These are phyloP conservation scores for Siderastrea siderea DNA, from an alignment of 92 coral and sea anemone genomes.

Conservation along the genomic window DNA sequence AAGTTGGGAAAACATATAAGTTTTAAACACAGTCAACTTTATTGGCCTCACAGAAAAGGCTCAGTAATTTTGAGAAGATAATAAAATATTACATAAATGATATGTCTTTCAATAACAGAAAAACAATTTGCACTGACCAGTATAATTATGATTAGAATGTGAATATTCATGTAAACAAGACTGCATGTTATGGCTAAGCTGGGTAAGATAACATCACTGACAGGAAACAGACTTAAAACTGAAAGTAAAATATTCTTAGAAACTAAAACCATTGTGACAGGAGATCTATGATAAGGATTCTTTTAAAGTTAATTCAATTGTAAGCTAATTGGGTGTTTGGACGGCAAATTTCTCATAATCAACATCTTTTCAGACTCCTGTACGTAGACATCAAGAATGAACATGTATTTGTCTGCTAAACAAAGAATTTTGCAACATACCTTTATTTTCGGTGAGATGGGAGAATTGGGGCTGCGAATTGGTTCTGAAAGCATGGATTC, in stretches of 20 bases:
- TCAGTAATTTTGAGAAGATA: too few species aligned
- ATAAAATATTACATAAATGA: too few species aligned
- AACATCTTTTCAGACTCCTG: not conserved
- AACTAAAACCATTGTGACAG: not conserved
- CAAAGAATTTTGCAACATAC: slow-evolving; percentile 39
- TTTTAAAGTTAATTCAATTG: not conserved
- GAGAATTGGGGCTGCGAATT: slow-evolving; percentile 64
- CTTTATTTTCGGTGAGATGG: slow-evolving; percentile 84
- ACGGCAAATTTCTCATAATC: not conserved
- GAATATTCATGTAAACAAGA: not conserved
- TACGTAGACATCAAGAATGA: not conserved
- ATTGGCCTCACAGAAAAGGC: too few species aligned
- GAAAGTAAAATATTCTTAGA: not conserved
- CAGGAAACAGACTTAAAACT: slow-evolving; percentile 3
- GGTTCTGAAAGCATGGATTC: slow-evolving; percentile 28
- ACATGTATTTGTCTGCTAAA: slow-evolving; percentile 4
- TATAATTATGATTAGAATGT: not conserved
- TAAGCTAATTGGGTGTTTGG: too few species aligned
- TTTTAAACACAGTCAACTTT: too few species aligned
- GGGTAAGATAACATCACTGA: not conserved
- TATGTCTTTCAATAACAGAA: too few species aligned
- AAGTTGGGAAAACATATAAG: too few species aligned
- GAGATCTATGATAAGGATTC: not conserved
- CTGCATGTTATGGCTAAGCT: not conserved
- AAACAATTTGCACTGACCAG: not conserved